These are phyloP conservation scores for Sebastes minor DNA, from an alignment of 2,797 vertebrate species.

Conservation along the genomic window DNA sequence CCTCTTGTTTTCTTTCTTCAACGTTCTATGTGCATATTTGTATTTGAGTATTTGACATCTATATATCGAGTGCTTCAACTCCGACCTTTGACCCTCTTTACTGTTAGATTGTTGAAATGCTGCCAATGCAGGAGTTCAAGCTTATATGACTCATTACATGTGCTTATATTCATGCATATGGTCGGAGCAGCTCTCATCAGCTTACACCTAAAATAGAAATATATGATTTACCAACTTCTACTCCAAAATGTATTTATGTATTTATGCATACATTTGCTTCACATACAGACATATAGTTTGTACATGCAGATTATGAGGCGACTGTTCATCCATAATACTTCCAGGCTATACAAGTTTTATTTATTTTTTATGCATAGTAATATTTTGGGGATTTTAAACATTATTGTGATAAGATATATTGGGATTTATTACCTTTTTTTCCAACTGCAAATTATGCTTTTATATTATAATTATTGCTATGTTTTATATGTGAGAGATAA, in stretches of 20 bases:
- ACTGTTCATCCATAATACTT: neutral
- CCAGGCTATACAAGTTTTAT: neutral
- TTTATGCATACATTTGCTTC: constrained; percentile 5
- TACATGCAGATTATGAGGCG: too few relatives aligned
- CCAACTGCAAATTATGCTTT: too few relatives aligned
- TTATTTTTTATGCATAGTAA: neutral
- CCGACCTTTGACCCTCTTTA: constrained; percentile 7
- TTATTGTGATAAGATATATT: too few relatives aligned
- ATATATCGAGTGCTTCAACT: constrained; percentile 9
- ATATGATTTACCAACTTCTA: neutral
- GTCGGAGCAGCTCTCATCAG: neutral
- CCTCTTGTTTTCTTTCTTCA: constrained; percentile 23
- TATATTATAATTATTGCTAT: too few relatives aligned
- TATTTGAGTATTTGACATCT: constrained; percentile 28
- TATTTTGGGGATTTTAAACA: too few relatives aligned
- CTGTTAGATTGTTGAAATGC: neutral
- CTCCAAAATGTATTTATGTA: neutral
- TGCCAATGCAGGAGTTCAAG: constrained; percentile 10
- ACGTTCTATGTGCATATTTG: constrained; percentile 11
- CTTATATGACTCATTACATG: neutral
- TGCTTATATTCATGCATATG: neutral
- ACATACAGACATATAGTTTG: neutral
- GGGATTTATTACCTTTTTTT: too few relatives aligned
- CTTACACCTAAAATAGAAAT: constrained; percentile 10
- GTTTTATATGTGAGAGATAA: too few relatives aligned